Percentiles rank a stretch among this genome's conserved stretches.
Conservation (phyloP, 2,888 invertebrate genomes). For the Microdon myrmicae region DNA sequence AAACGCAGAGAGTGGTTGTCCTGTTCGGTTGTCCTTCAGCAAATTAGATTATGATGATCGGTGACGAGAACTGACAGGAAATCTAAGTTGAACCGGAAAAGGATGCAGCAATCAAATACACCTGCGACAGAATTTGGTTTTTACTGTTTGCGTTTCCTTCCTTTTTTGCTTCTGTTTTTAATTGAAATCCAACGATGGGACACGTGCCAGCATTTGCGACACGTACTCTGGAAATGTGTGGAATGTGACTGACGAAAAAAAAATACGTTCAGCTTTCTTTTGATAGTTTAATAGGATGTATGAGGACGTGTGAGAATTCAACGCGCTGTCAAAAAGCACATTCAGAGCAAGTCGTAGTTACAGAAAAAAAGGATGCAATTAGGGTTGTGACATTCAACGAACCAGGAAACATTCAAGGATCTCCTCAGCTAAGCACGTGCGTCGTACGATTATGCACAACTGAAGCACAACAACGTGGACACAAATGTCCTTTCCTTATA, state of each 20-base stretch:
- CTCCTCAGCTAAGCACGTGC: no score
- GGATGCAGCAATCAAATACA: slow-evolving; percentile 49
- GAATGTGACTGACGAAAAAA: slow-evolving; percentile 49
- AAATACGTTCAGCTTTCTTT: no score
- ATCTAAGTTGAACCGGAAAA: slow-evolving; percentile 12
- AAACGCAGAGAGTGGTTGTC: slow-evolving; percentile 46
- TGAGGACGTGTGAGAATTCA: no score
- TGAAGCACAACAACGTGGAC: no score
- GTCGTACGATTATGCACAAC: no score
- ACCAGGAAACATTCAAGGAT: no score
- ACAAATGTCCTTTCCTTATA: no score
- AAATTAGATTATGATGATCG: slow-evolving; percentile 50
- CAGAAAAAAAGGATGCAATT: no score
- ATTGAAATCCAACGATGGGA: slow-evolving; percentile 59
- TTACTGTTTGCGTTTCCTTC: slow-evolving; percentile 1
- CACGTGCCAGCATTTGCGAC: slow-evolving; percentile 49
- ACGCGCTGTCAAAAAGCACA: no score
- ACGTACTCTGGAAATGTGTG: slow-evolving; percentile 49
- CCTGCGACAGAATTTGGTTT: slow-evolving; percentile 40
- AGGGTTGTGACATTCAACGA: no score
- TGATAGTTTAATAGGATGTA: no score
- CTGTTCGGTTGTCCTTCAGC: slow-evolving; percentile 19
- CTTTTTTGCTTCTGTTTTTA: slow-evolving; percentile 59
- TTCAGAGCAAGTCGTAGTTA: no score
- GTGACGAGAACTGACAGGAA: neutral